Percentiles rank a stretch among this genome's conserved stretches.
phyloP scores from a whole-genome alignment of 2,113 vertebrate genomes.

The Cavia porcellus region DNA sequence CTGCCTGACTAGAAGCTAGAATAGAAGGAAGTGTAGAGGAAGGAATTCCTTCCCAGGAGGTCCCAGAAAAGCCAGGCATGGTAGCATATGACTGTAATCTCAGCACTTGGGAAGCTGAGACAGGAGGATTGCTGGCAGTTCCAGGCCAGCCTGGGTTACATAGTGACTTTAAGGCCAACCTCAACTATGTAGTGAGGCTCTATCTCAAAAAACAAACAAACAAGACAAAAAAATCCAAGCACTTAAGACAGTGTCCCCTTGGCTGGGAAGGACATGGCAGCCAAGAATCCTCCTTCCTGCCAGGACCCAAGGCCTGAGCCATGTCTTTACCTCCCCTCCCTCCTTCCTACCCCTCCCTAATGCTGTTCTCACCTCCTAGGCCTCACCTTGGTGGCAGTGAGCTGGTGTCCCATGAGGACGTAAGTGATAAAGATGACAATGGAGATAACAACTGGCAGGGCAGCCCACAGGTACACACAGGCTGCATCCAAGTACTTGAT shows the following conservation, averaged over 20 bases:
- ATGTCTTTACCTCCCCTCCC: neutral
- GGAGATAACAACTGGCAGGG: conserved; percentile 95
- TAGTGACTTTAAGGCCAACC: neutral
- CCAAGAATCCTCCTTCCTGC: neutral
- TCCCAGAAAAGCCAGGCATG: neutral
- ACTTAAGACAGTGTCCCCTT: conserved; percentile 4
- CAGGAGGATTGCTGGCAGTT: neutral
- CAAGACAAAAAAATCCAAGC: neutral
- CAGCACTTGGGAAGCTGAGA: neutral
- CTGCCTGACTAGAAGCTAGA: neutral
- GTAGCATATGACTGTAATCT: neutral
- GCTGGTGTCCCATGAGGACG: conserved; percentile 93
- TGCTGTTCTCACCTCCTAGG: neutral
- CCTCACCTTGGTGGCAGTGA: conserved; percentile 96
- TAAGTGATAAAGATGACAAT: conserved; percentile 96
- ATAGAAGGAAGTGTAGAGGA: neutral
- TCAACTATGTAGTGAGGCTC: neutral
- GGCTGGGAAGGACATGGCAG: neutral
- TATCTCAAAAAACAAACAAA: neutral
- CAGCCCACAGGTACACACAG: conserved; percentile 98
- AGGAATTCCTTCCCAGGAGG: neutral
- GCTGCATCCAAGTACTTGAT: conserved; percentile 95
- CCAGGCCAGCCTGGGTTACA: neutral
- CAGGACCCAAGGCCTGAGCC: neutral
- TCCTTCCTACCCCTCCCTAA: neutral